Percentiles rank a stretch among this genome's conserved stretches.
Conservation (phyloP, 2,888 invertebrate species). For the Pherbina coryleti region DNA sequence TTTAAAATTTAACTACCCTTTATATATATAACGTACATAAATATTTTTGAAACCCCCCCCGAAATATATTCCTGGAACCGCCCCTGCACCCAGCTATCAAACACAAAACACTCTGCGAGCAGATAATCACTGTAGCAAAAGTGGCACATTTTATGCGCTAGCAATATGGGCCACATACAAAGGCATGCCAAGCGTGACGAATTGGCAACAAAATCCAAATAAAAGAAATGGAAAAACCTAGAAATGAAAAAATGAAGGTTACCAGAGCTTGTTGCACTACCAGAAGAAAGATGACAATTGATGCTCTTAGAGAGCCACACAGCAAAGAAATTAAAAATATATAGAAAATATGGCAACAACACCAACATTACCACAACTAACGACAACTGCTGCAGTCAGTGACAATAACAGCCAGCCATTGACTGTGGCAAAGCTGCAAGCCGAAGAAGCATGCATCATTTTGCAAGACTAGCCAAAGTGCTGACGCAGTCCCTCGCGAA, state of each 20-base stretch:
- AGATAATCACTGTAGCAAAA: not conserved
- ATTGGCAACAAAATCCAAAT: not conserved
- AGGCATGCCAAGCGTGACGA: constrained; percentile 7
- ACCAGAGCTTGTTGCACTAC: constrained; percentile 51
- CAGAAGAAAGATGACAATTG: constrained; percentile 57
- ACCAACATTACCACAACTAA: not conserved
- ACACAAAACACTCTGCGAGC: too few relatives aligned
- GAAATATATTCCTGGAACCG: too few relatives aligned
- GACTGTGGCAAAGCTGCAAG: not conserved
- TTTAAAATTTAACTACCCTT: too few relatives aligned
- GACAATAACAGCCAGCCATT: not conserved
- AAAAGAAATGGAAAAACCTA: constrained; percentile 1
- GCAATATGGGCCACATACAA: not conserved
- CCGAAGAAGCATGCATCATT: constrained; percentile 9
- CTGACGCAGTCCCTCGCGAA: constrained; percentile 52
- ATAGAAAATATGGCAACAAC: not conserved
- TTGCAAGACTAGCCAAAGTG: constrained; percentile 23
- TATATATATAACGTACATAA: too few relatives aligned
- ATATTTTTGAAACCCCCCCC: too few relatives aligned
- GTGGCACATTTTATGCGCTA: not conserved
- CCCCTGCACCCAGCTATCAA: too few relatives aligned
- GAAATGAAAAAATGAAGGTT: constrained; percentile 63
- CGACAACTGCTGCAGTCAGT: not conserved
- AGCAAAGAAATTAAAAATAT: constrained; percentile 32
- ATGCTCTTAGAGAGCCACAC: constrained; percentile 60